A percentile compares a stretch with the other conserved stretches of the same genome.
Conservation (phyloP, 2,113 vertebrate species). For the Chiloscyllium plagiosum region DNA sequence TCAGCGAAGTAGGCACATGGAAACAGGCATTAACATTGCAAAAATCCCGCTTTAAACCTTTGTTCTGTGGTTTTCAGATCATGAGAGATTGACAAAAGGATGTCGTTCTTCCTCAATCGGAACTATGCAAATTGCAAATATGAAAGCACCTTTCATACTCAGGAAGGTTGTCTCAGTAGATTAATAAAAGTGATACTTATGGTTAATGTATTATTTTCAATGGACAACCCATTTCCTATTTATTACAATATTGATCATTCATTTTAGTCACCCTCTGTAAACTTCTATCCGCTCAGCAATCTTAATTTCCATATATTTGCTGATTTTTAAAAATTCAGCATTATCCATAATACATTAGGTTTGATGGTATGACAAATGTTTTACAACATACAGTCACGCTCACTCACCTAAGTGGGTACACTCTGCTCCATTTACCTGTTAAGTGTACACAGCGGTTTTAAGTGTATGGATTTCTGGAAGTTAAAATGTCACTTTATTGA, state of each 20-base stretch:
- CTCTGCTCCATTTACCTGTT: slow-evolving; percentile 30
- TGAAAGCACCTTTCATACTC: neutral
- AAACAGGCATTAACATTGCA: neutral
- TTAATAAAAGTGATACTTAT: slow-evolving; percentile 19
- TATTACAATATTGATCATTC: slow-evolving; percentile 36
- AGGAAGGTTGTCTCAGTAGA: neutral
- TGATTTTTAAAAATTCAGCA: slow-evolving; percentile 16
- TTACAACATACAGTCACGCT: neutral
- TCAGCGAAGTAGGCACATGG: neutral
- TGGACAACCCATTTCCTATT: slow-evolving; percentile 34
- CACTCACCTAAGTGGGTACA: slow-evolving; percentile 33
- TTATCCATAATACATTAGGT: slow-evolving; percentile 36
- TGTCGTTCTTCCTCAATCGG: neutral
- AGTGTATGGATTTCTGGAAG: slow-evolving; percentile 32
- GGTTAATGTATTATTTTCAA: slow-evolving; percentile 25
- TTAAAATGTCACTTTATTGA: slow-evolving; percentile 33
- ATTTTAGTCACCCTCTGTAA: neutral
- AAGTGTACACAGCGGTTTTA: neutral
- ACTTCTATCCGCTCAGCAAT: slow-evolving; percentile 20
- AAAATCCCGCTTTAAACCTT: neutral
- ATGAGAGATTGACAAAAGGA: neutral
- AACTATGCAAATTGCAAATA: neutral
- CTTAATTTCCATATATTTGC: slow-evolving; percentile 1
- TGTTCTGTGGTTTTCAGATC: too few relatives aligned
- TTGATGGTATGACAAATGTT: slow-evolving; percentile 22